A percentile compares a stretch with the other conserved stretches of the same genome.
Conservation (phyloP, 2,113 vertebrate genomes). For the Corythaeola cristata region DNA sequence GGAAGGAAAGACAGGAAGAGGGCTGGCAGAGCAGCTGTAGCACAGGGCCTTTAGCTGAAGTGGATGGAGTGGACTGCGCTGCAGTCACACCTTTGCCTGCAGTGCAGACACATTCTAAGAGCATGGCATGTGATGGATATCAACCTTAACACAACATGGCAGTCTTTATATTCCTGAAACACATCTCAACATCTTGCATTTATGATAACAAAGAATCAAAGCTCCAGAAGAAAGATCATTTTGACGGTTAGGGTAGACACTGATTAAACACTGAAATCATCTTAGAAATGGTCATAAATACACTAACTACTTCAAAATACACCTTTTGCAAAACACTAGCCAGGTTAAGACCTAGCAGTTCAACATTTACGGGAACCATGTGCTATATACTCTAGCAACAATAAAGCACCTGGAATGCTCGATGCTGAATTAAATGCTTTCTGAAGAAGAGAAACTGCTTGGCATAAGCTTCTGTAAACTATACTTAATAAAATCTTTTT, state of each 20-base stretch:
- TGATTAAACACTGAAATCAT: not conserved
- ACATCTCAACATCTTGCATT: not conserved
- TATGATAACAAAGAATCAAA: not conserved
- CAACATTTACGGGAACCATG: not conserved
- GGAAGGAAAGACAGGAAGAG: not conserved
- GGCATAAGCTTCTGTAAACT: not conserved
- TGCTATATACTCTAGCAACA: not conserved
- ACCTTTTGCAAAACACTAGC: not conserved
- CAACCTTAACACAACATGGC: not conserved
- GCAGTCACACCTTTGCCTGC: not conserved
- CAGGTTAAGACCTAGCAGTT: not conserved
- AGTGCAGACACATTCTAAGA: not conserved
- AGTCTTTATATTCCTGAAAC: not conserved
- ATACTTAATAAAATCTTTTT: not conserved
- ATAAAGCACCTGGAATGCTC: not conserved
- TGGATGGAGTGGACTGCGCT: fast-evolving
- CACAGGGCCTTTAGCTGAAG: not conserved
- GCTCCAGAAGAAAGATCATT: not conserved
- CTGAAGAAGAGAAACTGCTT: not conserved
- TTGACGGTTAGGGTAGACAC: not conserved
- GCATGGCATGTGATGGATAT: fast-evolving
- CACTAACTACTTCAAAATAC: not conserved
- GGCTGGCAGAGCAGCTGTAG: not conserved
- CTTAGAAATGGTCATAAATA: not conserved
- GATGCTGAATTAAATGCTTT: not conserved